phyloP scores from a whole-genome alignment of 2,888 invertebrate species.

The Caenorhabditis doughertyi region DNA sequence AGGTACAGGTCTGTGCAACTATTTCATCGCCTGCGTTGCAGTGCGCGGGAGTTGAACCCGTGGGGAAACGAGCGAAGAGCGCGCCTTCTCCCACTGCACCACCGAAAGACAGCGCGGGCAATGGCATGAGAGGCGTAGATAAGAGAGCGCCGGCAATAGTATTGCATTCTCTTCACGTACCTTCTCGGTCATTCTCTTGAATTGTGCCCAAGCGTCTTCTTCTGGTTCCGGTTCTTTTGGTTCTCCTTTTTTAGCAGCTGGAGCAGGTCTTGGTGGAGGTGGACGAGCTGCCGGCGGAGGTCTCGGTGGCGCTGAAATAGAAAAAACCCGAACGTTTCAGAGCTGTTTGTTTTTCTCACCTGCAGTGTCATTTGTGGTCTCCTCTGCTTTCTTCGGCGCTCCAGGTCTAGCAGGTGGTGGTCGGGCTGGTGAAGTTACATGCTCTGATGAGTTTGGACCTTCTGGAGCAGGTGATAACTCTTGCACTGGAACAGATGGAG shows the following conservation, averaged over 20 bases:
- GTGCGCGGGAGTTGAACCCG: constrained; percentile 29
- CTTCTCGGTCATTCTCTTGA: constrained; percentile 81
- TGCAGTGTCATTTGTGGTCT: constrained; percentile 6
- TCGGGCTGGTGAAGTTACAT: constrained; percentile 45
- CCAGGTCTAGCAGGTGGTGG: constrained; percentile 69
- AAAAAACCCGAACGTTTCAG: background rate
- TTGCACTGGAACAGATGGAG: constrained; percentile 22
- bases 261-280: constrained; percentile 71
- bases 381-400: constrained; percentile 57
- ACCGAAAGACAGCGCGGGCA: constrained; percentile 3
- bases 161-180: constrained; percentile 51
- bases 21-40: constrained; percentile 55
- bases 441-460: constrained; percentile 6
- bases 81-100: constrained; percentile 50
- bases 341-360: background rate
- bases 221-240: constrained; percentile 73
- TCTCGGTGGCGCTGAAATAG: constrained; percentile 62
- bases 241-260: constrained; percentile 49
- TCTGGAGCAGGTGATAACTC: constrained; percentile 42
- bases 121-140: background rate
- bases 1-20: constrained; percentile 69
- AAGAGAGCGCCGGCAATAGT: background rate
- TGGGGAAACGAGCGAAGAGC: background rate
- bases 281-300: constrained; percentile 70
- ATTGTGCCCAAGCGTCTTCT: constrained; percentile 82